Base-by-base conservation (phyloP, 2,113 vertebrate species). In the Ammodytes dubius region DNA sequence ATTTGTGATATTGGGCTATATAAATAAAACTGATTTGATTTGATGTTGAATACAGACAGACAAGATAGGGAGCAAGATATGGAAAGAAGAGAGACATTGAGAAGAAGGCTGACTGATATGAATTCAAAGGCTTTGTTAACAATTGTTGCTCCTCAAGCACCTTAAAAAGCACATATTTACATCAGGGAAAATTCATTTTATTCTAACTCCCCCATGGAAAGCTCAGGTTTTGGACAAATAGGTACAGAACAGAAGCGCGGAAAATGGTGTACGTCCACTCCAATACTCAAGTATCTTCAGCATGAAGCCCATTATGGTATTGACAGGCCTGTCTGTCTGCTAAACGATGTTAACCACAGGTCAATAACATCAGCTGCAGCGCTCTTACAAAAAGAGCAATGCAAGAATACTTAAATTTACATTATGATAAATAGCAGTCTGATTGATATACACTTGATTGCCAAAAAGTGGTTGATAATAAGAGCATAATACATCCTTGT, bases 401-500 rank as follows among this genome's bases (percentile, higher is more conserved):
- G 35, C 27, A 65, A 53, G 43, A 77, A 73, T 71, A 70, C 47
- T 75, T 65, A 7, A 53, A 53, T 50, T 27, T 43, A 19, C 15
- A 70, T 65, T 9, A 15, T 59, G 19, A 79, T 65, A 17, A 73
- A 83, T 77, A 53, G 8, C 14, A n/a, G 6, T 59, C 40, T 71
- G 72, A 81, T 39, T 82, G 57, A 85, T 73, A 43, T 27, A 10
- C n/a, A 53, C 66, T 73, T 74, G 54, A 86, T 65, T 60, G 17
- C 52, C 64, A 57, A 54, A 73, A 79, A 83, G 67, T 67, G 17
- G 58, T 54, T 65, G 60, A 86, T 82, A 79, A 90, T 61, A 73
- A 61, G 60, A 76, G 52, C 12, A 27, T 17, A 42, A 42, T 66
- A 64, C 39, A 59, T 84, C 40, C 39, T 64, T 5, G 14, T 7